Conservation (phyloP, 2,797 vertebrate genomes). For the Coregonus suidteri region DNA sequence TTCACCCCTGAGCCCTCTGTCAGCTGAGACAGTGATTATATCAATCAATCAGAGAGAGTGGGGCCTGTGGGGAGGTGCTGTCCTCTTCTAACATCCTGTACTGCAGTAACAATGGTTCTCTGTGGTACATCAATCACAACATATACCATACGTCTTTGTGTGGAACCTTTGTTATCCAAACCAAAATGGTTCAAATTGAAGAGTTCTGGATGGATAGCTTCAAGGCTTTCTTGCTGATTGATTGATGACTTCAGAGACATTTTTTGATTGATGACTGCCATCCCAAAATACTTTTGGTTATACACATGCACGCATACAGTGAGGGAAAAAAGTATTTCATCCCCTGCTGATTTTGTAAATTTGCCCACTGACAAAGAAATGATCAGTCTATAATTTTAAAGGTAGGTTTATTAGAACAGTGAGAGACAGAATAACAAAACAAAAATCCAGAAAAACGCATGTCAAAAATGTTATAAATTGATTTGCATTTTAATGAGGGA, state of each 20-base stretch:
- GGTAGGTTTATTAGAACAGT: too few relatives aligned
- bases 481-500: too few relatives aligned
- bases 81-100: neutral
- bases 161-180: neutral
- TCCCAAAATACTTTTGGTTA: neutral
- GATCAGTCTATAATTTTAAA: too few relatives aligned
- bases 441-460: too few relatives aligned
- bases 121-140: neutral
- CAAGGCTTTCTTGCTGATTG: neutral
- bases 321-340: too few relatives aligned
- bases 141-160: neutral
- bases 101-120: neutral
- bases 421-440: too few relatives aligned
- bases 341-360: too few relatives aligned
- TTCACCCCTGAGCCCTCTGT: conserved; percentile 22
- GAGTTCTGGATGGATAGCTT: neutral
- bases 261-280: neutral
- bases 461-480: too few relatives aligned
- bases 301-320: neutral
- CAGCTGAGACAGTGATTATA: conserved; percentile 31
- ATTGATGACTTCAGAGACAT: neutral
- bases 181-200: neutral
- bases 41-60: conserved; percentile 3
- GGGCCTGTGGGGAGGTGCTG: neutral
- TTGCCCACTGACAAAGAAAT: too few relatives aligned